Base-by-base conservation (phyloP, 2,797 vertebrate species). In the Leptatherina wallacei region DNA sequence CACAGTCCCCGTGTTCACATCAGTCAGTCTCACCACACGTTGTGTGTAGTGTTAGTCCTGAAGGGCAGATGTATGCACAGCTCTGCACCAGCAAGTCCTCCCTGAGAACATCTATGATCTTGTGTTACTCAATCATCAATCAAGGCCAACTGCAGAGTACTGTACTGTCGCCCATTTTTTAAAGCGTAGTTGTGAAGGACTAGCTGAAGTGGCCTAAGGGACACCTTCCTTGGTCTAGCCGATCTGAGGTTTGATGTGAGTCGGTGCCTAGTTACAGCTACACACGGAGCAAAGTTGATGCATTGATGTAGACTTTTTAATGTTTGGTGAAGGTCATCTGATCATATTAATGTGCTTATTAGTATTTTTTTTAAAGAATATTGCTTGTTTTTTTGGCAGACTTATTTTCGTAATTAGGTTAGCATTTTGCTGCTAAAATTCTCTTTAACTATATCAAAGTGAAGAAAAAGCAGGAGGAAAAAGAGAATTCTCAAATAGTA, bases 41-140 rank as follows among this genome's bases (percentile, higher is more conserved):
- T 87, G 82, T 83, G 89, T 91, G 88, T 89, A 79, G 82, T 61
- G 70, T 65, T 85, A 80, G 88, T 89, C 92, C 90, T 93, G 81
- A 92, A 92, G 89, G 90, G 83, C 85, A 92, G 89, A 91, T 92
- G 89, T 91, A 92, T 91, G 91, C 92, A 90, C 85, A 88, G 90
- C 87, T 86, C 85, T 73, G 75, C 87, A 82, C 80, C 75, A 58
- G 85, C 87, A 85, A 90, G 86, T 90, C 88, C 87, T 92, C 88
- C 81, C 85, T 65, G 82, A 91, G 87, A 84, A 89, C 85, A 84
- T 89, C 90, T 93, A 86, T 93, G 91, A 93, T 93, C 91, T 90
- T 67, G 83, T 88, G 89, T 92, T 91, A 89, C 83, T 89, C 90
- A 90, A 90, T 91, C 91, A 92, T 93, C 92, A 93, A 89, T 93